Percentiles rank a stretch among this genome's conserved stretches.
phyloP scores from a whole-genome alignment of 1,140 invertebrate species.

The Charaxes varanes region DNA sequence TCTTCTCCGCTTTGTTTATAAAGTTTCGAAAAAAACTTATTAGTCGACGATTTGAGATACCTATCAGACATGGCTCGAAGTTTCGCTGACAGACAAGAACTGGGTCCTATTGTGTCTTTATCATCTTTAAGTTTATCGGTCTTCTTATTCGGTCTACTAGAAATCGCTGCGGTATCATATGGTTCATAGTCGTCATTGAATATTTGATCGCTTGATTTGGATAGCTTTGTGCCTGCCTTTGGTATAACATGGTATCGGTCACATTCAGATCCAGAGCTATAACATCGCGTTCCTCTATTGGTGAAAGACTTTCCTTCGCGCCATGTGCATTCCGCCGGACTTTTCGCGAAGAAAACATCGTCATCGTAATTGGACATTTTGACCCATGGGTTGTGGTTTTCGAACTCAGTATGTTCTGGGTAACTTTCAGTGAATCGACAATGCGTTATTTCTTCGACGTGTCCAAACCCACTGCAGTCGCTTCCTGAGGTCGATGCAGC shows the following conservation, averaged over 20 bases:
- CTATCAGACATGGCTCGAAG: slow-evolving; percentile 82
- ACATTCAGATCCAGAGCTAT: slow-evolving; percentile 70
- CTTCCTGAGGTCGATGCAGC: slow-evolving; percentile 68
- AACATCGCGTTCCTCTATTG: slow-evolving; percentile 63
- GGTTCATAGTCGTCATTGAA: slow-evolving; percentile 68
- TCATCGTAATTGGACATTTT: slow-evolving; percentile 66
- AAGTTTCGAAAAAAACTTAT: slow-evolving; percentile 80
- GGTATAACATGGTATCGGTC: slow-evolving; percentile 62
- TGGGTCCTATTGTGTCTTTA: slow-evolving; percentile 69
- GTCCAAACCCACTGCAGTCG: slow-evolving; percentile 74
- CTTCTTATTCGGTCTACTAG: slow-evolving; percentile 55
- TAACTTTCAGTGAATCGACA: slow-evolving; percentile 54
- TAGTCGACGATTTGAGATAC: slow-evolving; percentile 81
- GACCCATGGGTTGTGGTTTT: slow-evolving; percentile 70
- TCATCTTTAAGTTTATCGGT: slow-evolving; percentile 69
- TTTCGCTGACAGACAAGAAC: slow-evolving; percentile 80
- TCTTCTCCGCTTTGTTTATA: slow-evolving; percentile 73
- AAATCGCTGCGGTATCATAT: slow-evolving; percentile 35
- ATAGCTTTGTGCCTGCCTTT: slow-evolving; percentile 60
- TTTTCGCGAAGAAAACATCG: slow-evolving; percentile 65
- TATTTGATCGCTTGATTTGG: slow-evolving; percentile 73
- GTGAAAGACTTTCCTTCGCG: slow-evolving; percentile 56
- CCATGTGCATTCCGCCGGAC: slow-evolving; percentile 52
- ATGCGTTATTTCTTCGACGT: slow-evolving; percentile 64
- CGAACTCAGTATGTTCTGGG: slow-evolving; percentile 60